Conservation (phyloP, 2,888 invertebrate species). For the Adelognathus sp. region DNA sequence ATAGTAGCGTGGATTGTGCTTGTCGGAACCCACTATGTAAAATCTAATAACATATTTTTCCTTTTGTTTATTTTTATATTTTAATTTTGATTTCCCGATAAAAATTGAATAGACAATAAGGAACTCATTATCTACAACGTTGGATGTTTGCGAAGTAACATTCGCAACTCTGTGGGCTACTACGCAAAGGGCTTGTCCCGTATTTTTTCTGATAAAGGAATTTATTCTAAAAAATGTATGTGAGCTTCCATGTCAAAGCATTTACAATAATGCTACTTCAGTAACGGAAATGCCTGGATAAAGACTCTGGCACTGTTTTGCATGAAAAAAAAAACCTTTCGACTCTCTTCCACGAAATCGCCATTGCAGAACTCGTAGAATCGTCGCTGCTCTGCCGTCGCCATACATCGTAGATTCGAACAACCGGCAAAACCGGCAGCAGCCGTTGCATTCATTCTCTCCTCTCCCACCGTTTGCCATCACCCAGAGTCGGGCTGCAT, state of each 20-base stretch:
- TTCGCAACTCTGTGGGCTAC: no score
- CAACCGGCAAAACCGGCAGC: background rate
- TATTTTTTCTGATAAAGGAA: no score
- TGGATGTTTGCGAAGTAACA: no score
- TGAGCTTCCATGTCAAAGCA: background rate
- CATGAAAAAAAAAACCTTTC: background rate
- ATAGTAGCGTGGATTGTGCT: no score
- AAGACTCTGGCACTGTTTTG: background rate
- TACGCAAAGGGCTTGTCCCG: no score
- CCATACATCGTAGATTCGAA: constrained; percentile 12
- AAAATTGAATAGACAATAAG: no score
- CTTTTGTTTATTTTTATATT: no score
- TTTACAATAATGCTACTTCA: background rate
- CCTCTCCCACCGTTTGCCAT: constrained; percentile 23
- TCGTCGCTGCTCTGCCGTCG: constrained; percentile 16
- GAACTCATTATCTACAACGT: no score
- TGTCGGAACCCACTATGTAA: no score
- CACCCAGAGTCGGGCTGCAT: constrained; percentile 36
- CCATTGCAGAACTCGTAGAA: constrained; percentile 2
- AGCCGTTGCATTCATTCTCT: constrained; percentile 28
- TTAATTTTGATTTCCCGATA: no score
- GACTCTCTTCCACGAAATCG: constrained; percentile 19
- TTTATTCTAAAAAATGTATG: no score
- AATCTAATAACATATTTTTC: no score
- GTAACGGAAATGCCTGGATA: background rate